These are phyloP conservation scores for Aleiodes leptofemur DNA, from an alignment of 2,888 invertebrate species.

Conservation along the genomic window DNA sequence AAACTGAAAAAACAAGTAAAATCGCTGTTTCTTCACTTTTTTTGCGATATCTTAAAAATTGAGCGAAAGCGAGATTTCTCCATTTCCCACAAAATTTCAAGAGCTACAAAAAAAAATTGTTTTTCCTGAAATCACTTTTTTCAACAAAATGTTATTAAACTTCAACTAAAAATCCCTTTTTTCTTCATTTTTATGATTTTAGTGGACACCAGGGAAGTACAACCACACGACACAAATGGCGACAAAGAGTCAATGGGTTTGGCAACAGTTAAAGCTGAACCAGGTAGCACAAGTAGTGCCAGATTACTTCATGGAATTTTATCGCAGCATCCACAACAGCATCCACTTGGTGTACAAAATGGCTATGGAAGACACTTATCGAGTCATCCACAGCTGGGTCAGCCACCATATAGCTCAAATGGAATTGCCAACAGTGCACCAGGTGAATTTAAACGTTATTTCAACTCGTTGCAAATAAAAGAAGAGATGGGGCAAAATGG, in stretches of 20 bases:
- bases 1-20: too few relatives aligned
- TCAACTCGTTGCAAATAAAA: too few relatives aligned
- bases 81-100: too few relatives aligned
- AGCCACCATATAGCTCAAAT: conserved; percentile 79
- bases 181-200: conserved; percentile 13
- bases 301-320: conserved; percentile 81
- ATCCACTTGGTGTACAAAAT: conserved; percentile 73
- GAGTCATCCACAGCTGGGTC: conserved; percentile 78
- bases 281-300: conserved; percentile 69
- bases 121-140: too few relatives aligned
- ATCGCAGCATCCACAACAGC: conserved; percentile 78
- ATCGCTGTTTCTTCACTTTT: too few relatives aligned
- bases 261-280: conserved; percentile 71
- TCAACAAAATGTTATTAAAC: neutral
- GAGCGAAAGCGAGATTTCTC: too few relatives aligned
- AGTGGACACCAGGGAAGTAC: conserved; percentile 82
- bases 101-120: too few relatives aligned
- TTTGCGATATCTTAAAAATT: too few relatives aligned
- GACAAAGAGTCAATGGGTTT: conserved; percentile 70
- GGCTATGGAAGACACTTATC: conserved; percentile 71
- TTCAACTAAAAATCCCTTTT: neutral
- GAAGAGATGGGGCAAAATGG: too few relatives aligned
- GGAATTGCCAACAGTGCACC: conserved; percentile 75
- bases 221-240: conserved; percentile 69
- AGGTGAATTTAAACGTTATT: conserved; percentile 75